Evolutionary conservation across 2,888 invertebrate genomes (phyloP), one percentile per base, ranked within the genome.

Genomic region (Cheiracanthium punctorium): DNA sequence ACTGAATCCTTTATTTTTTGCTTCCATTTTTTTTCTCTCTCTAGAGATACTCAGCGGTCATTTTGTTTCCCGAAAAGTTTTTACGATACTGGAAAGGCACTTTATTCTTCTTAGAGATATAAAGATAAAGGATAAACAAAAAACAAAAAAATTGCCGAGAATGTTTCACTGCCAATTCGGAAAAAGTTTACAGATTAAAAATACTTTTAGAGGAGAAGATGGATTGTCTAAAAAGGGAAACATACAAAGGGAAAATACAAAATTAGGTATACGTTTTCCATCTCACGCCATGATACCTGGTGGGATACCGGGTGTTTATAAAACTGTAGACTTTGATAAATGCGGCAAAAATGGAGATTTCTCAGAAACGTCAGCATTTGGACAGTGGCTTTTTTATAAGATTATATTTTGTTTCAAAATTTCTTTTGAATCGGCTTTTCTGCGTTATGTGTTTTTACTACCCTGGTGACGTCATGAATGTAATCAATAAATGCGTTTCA

Each of bases 171-270:
- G 58, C 20, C 58, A 58, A 58, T 58, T 58, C 58, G 8, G 7
- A 24, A 24, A 58, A 58, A 24, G 14, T 58, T 58, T 58, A 4
- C 58, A 58, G 58, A 58, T 58, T 58, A 58, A 58, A 58, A 58
- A 24, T 58, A 24, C 24, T 58, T 58, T 58, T 48, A 14, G 58
- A 17, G 24, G 14, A 24, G 24, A 48, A 17, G 58, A 58, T 58
- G 58, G 58, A 58, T 58, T 5, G 20, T 58, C 24, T 17, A 24
- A 58, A 58, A 17, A 12, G 4, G 12, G 10, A 48, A 48, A 48
- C 14, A 48, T 2, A n/a, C 17, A 10, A 48, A 48, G 14, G 7
- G n/a, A 17, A 48, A 48, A 12, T n/a, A 48, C 10, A 37, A 10
- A 37, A 37, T n/a, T n/a, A n/a, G n/a, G n/a, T n/a, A n/a, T n/a